Evolutionary conservation across 2,888 invertebrate genomes (phyloP).

Genomic region (Phytoseiulus persimilis): DNA sequence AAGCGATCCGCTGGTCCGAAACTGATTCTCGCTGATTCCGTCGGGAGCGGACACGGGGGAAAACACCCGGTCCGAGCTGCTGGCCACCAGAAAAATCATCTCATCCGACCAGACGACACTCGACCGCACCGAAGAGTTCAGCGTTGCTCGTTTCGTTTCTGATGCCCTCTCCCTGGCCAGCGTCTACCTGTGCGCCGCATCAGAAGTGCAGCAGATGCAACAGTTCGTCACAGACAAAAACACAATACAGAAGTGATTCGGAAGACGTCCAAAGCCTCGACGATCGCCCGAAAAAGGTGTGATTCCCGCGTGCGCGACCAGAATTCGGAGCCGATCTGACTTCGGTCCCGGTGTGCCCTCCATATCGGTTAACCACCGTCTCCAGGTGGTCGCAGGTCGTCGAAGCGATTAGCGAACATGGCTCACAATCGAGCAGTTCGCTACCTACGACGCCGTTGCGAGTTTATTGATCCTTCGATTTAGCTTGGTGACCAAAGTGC

Average conservation of each 20-base stretch:
- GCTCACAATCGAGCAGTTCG: not conserved
- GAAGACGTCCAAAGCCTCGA: not conserved
- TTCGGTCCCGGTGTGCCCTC: not conserved
- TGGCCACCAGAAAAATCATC: not conserved
- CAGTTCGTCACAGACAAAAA: not conserved
- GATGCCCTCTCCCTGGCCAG: not conserved
- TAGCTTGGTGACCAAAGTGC: no score
- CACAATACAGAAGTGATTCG: not conserved
- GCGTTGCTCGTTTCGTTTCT: conserved; percentile 5
- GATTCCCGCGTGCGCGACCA: not conserved
- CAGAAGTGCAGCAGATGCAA: conserved; percentile 5
- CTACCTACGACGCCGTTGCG: not conserved
- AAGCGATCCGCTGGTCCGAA: not conserved
- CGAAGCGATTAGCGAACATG: not conserved
- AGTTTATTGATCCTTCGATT: not conserved
- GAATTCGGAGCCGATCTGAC: not conserved
- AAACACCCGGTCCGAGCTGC: no score
- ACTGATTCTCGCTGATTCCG: no score
- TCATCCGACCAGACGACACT: not conserved
- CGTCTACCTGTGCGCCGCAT: conserved; percentile 5
- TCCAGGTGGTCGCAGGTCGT: not conserved
- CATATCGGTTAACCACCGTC: not conserved
- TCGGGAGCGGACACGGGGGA: no score
- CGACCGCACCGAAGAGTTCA: not conserved
- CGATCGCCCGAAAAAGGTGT: not conserved